Conservation (phyloP, 2,888 invertebrate genomes). For the Dioctria linearis region DNA sequence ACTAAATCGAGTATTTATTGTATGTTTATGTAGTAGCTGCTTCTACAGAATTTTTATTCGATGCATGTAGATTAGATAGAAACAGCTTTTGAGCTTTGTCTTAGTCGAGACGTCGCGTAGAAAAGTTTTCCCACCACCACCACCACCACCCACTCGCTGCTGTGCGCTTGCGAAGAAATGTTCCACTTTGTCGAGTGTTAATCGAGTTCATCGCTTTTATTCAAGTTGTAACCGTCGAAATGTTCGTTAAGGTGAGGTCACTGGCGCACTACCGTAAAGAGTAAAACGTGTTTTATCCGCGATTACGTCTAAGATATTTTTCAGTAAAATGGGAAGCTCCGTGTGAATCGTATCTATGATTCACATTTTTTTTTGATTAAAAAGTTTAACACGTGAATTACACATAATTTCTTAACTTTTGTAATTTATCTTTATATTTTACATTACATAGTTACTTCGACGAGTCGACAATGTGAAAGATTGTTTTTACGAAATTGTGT, state of each 20-base stretch:
- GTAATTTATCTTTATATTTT: not conserved
- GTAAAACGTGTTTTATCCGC: slow-evolving; percentile 24
- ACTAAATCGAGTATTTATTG: no score
- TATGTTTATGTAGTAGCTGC: not conserved
- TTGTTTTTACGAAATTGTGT: not conserved
- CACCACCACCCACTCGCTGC: slow-evolving; percentile 13
- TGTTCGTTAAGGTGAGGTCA: slow-evolving; percentile 37
- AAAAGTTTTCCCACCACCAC: slow-evolving; percentile 3
- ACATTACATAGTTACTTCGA: not conserved
- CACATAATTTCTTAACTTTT: not conserved
- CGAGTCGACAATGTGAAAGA: not conserved
- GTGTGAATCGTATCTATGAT: slow-evolving; percentile 3
- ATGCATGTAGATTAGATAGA: not conserved
- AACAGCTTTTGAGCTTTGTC: not conserved
- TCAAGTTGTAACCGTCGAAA: slow-evolving; percentile 35
- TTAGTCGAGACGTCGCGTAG: not conserved
- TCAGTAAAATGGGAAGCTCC: slow-evolving; percentile 19
- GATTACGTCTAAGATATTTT: slow-evolving; percentile 19
- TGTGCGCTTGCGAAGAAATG: not conserved
- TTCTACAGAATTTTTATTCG: not conserved
- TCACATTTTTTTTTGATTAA: slow-evolving; percentile 30
- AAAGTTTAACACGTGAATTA: slow-evolving; percentile 13
- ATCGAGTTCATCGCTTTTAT: slow-evolving; percentile 9
- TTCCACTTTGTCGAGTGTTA: slow-evolving; percentile 3
- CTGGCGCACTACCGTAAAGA: slow-evolving; percentile 21